These are phyloP conservation scores for Corythucha ciliata DNA, from an alignment of 2,888 invertebrate genomes.

Conservation along the genomic window DNA sequence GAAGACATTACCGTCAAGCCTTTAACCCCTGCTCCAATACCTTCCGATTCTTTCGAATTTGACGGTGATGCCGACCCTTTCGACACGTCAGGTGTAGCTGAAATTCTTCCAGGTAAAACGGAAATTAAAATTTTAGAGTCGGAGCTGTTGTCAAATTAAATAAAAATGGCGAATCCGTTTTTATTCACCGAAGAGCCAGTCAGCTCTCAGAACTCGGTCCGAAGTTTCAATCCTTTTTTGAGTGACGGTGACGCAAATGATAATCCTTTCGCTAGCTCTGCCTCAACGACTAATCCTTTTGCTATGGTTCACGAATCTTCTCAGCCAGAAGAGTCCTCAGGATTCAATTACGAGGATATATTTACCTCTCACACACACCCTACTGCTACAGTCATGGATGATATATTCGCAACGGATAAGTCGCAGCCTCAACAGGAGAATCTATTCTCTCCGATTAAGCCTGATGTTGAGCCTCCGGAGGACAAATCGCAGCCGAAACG, in stretches of 20 bases:
- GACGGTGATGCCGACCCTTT: conserved; percentile 62
- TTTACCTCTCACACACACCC: conserved; percentile 27
- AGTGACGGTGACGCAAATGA: conserved; percentile 42
- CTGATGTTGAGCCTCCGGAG: conserved; percentile 38
- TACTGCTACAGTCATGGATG: conserved; percentile 22
- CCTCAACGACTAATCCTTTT: conserved; percentile 54
- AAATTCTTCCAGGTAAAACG: conserved; percentile 64
- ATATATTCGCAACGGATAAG: conserved; percentile 8
- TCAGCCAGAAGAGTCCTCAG: conserved; percentile 42
- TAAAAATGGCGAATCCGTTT: conserved; percentile 67
- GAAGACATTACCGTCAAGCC: conserved; percentile 41
- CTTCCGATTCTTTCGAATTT: conserved; percentile 36
- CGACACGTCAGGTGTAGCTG: conserved; percentile 69
- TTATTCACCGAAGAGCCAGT: conserved; percentile 62
- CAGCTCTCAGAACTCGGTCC: conserved; percentile 45
- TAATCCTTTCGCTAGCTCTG: conserved; percentile 58
- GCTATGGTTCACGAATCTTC: conserved; percentile 38
- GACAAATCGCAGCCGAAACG: conserved; percentile 32
- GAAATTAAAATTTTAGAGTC: conserved; percentile 69
- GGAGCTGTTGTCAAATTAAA: conserved; percentile 48
- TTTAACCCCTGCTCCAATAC: conserved; percentile 40
- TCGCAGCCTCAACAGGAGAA: conserved; percentile 37
- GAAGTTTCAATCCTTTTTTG: conserved; percentile 60
- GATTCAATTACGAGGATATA: conserved; percentile 39
- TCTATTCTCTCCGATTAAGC: conserved; percentile 43